Base-by-base conservation (phyloP, 92 coral and sea anemone genomes). In the Epizoanthus illoricatus region DNA sequence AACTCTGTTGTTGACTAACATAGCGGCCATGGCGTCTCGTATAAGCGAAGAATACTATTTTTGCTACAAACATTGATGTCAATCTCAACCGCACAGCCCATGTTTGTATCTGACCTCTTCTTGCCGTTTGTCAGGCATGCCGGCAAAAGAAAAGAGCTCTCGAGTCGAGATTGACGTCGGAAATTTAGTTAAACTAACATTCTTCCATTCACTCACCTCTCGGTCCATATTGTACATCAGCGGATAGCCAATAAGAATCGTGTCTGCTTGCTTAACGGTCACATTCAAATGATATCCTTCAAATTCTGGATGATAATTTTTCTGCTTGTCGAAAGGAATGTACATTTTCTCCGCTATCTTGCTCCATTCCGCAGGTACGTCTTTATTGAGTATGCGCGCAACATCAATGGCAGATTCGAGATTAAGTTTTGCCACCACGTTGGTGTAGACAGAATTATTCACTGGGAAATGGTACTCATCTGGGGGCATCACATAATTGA, bases 381-480 rank as follows among this genome's bases (percentile, higher is more conserved):
- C 83, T 59, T 88, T 71, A 18, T 87, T 90, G 69, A 93, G 85
- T 71, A 93, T 43, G 73, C 88, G 81, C 20, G 78, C 90, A 36
- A 91, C 84, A 83, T 93, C 93, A 73, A 86, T 72, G 58, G 97
- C 97, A 73, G 91, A 93, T 42, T 90, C 87, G 57, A 93, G 79
- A 83, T 93, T 93, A 43, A 91, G 86, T 72, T 93, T 93, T 42
- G 97, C 97, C 80, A 93, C 92, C 52, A 90, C 92, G 28, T 93
- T 93, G 6, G 97, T 93, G 59, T 90, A 93, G 42, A 93, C 86
- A 13, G 97, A 93, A 63, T 93, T 93, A 65, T 93, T 88, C 70
- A 93, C 97, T 13, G 97, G 97, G 60, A 80, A 93, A 80, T 93
- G 97, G 76, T 93, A 93, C 86, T 93, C 97, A 81, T 93, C 97